Percentiles rank a stretch among this genome's conserved stretches.
These are phyloP conservation scores for Sminthurinus signatus DNA, from an alignment of 1,140 invertebrate genomes.

Conservation along the genomic window DNA sequence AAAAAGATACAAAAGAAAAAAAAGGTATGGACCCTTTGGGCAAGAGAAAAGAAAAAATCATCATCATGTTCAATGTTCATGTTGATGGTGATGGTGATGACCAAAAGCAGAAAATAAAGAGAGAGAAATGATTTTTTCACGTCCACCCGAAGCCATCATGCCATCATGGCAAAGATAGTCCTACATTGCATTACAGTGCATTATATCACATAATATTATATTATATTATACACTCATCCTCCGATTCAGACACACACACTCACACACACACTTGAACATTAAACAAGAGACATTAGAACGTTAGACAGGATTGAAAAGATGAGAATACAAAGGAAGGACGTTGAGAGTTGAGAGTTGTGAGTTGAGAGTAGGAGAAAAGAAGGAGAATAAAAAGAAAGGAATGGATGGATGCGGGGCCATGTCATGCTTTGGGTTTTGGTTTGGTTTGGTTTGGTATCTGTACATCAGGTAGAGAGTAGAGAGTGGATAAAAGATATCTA, in stretches of 20 bases:
- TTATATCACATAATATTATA: too few relatives aligned
- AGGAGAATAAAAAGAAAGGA: neutral
- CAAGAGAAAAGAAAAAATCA: conserved; percentile 27
- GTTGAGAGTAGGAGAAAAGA: neutral
- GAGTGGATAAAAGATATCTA: neutral
- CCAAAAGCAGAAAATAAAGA: conserved; percentile 31
- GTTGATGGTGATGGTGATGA: conserved; percentile 34
- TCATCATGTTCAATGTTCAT: neutral
- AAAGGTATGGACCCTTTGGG: conserved; percentile 30
- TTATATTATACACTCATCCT: too few relatives aligned
- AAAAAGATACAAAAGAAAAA: conserved; percentile 22
- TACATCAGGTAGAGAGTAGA: neutral
- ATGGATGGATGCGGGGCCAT: too few relatives aligned
- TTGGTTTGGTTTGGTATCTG: too few relatives aligned
- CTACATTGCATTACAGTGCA: too few relatives aligned
- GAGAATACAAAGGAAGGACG: too few relatives aligned
- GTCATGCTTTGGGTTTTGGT: too few relatives aligned
- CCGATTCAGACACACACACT: too few relatives aligned
- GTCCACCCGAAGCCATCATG: conserved; percentile 5
- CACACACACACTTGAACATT: too few relatives aligned
- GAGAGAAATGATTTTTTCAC: conserved; percentile 24
- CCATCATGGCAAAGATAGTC: conserved; percentile 14
- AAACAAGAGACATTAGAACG: too few relatives aligned
- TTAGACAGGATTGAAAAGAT: too few relatives aligned
- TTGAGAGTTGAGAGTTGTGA: too few relatives aligned